Conservation (phyloP, 2,113 vertebrate species). For the Shinisaurus crocodilurus region DNA sequence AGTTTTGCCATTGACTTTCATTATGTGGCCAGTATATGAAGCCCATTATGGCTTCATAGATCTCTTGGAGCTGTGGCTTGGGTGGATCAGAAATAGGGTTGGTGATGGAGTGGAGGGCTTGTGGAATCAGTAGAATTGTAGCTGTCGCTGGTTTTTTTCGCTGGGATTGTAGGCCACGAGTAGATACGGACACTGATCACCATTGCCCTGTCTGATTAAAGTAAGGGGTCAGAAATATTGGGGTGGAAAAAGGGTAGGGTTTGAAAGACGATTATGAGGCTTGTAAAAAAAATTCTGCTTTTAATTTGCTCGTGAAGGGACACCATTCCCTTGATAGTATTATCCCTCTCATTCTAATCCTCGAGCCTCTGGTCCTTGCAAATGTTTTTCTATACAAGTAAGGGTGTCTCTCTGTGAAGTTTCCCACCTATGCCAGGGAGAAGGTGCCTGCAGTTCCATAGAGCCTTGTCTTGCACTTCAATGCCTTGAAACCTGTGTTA, state of each 20-base stretch:
- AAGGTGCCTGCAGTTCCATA: constrained; percentile 63
- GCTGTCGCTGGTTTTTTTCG: not conserved
- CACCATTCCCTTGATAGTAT: constrained; percentile 5
- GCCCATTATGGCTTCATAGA: constrained; percentile 16
- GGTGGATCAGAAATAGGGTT: not conserved
- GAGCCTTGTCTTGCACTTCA: constrained; percentile 64
- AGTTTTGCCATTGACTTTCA: not conserved
- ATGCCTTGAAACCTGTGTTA: constrained; percentile 59
- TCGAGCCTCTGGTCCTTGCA: constrained; percentile 33
- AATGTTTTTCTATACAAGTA: constrained; percentile 44
- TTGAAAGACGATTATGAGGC: constrained; percentile 29
- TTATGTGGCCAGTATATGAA: constrained; percentile 44
- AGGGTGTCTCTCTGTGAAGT: constrained; percentile 56
- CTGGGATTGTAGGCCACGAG: constrained; percentile 19
- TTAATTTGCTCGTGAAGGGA: not conserved
- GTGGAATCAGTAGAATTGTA: not conserved
- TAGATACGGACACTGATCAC: constrained; percentile 44
- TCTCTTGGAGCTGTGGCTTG: constrained; percentile 47
- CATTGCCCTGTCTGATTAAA: constrained; percentile 40
- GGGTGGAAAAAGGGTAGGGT: not conserved
- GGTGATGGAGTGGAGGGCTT: not conserved
- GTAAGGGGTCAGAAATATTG: constrained; percentile 48
- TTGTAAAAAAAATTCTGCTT: not conserved
- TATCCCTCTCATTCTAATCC: not conserved
- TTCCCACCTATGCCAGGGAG: constrained; percentile 66